These are phyloP conservation scores for Poecile atricapillus DNA, from an alignment of 2,113 vertebrate species.

Conservation along the genomic window DNA sequence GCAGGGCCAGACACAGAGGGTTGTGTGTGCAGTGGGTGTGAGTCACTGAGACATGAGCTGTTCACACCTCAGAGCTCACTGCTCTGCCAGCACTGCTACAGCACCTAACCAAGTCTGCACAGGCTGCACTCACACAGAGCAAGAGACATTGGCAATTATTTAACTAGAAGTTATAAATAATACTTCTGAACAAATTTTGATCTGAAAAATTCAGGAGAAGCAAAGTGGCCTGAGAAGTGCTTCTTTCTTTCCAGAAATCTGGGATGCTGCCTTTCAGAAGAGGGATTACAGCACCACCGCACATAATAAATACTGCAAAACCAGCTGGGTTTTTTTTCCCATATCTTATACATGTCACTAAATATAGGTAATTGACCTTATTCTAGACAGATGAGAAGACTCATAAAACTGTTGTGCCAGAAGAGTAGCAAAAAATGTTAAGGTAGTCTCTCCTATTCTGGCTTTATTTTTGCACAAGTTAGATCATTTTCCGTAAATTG, in stretches of 20 bases:
- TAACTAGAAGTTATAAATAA: not conserved
- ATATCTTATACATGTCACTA: not conserved
- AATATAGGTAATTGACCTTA: not conserved
- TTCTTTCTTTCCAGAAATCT: not conserved
- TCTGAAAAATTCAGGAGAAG: not conserved
- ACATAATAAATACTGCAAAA: not conserved
- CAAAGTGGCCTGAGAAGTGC: not conserved
- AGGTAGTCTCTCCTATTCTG: not conserved
- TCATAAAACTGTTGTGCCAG: not conserved
- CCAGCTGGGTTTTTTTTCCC: not conserved
- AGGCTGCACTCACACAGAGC: not conserved
- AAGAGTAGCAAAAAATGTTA: not conserved
- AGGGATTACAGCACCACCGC: not conserved
- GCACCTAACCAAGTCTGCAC: not conserved
- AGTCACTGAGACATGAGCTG: not conserved
- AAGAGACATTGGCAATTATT: not conserved
- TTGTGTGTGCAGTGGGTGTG: accelerated
- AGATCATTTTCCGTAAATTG: not conserved
- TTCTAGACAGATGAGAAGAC: not conserved
- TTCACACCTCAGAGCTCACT: not conserved
- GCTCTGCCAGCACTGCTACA: not conserved
- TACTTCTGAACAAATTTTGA: not conserved
- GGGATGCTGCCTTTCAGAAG: not conserved
- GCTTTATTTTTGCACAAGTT: not conserved
- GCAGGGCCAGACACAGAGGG: not conserved